Conservation (phyloP, 2,797 vertebrate species). For the Tolypeutes matacus region DNA sequence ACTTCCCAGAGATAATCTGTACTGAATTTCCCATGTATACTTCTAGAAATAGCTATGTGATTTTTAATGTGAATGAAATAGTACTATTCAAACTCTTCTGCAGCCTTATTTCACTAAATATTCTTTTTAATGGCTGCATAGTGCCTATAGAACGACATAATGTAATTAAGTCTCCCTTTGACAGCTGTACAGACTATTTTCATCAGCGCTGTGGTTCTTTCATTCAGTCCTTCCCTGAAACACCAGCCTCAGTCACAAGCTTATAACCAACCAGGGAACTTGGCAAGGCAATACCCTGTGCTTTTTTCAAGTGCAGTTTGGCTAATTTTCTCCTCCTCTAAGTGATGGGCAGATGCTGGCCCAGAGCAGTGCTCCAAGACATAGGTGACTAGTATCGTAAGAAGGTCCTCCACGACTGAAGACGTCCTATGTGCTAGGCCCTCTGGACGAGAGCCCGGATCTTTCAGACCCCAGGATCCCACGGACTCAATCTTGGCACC, state of each 20-base stretch:
- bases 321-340: background rate
- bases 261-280: background rate
- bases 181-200: background rate
- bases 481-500: background rate
- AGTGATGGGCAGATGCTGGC: background rate
- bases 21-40: background rate
- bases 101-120: background rate
- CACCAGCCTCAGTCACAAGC: background rate
- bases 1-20: background rate
- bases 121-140: background rate
- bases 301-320: background rate
- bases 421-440: background rate
- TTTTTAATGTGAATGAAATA: background rate
- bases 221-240: constrained; percentile 23
- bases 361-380: background rate
- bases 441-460: background rate
- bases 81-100: background rate
- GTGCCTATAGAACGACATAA: background rate
- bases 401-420: background rate
- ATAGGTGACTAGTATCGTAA: background rate
- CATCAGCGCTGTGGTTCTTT: background rate
- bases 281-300: too few species aligned
- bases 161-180: background rate
- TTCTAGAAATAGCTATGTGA: background rate
- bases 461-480: background rate